Evolutionary conservation across 2,113 vertebrate species (phyloP).

Genomic region (Felis catus): DNA sequence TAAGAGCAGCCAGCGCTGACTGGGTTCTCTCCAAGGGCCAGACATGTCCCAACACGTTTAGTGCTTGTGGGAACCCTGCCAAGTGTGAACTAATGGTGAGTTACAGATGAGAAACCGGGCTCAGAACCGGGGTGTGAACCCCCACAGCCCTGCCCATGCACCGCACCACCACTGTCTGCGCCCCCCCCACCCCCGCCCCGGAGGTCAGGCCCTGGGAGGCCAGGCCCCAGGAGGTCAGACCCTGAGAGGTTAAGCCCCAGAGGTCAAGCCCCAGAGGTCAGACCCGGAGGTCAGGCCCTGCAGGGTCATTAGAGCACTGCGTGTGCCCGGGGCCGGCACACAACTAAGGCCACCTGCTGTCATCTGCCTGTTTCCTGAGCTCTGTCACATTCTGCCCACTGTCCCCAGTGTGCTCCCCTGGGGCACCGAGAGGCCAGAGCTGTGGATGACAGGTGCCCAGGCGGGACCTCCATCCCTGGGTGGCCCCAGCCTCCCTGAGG

Average conservation of each 20-base stretch:
- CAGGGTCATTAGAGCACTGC: not conserved
- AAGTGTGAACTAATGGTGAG: accelerated
- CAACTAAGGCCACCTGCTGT: not conserved
- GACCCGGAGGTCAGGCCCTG: not conserved
- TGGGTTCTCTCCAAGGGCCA: accelerated
- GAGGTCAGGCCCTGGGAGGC: no score
- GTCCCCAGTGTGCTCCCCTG: not conserved
- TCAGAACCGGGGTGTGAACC: accelerated
- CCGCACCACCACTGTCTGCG: accelerated
- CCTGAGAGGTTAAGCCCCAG: not conserved
- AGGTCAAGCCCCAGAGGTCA: no score
- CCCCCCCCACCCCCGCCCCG: not conserved
- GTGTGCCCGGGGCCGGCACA: not conserved
- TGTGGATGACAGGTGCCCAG: not conserved
- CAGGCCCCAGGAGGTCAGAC: not conserved
- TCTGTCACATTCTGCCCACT: accelerated
- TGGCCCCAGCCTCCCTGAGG: not conserved
- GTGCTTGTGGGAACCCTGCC: accelerated
- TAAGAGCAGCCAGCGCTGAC: not conserved
- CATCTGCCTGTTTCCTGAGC: not conserved
- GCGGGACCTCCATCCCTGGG: accelerated
- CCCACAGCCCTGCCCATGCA: not conserved
- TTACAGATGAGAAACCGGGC: not conserved
- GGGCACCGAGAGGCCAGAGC: not conserved
- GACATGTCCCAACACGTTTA: accelerated